A percentile compares a stretch with the other conserved stretches of the same genome.
These are phyloP conservation scores for Eledona agricola DNA, from an alignment of 2,888 invertebrate genomes.

Conservation along the genomic window DNA sequence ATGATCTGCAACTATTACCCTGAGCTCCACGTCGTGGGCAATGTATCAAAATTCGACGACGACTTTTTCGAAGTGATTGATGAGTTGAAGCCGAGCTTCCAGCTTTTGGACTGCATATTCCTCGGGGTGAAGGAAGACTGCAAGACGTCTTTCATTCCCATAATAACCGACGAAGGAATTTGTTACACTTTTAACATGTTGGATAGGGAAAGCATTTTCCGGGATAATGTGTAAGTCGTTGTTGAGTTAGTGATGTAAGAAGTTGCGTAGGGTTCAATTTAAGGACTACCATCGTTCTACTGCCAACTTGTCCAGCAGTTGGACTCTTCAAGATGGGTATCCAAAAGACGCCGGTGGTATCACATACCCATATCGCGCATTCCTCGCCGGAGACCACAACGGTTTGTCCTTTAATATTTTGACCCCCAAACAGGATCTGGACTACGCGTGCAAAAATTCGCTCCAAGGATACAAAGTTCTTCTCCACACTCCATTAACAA, in stretches of 20 bases:
- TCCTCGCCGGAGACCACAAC: slow-evolving; percentile 69
- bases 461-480: slow-evolving; percentile 58
- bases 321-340: slow-evolving; percentile 61
- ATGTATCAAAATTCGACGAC: slow-evolving; percentile 64
- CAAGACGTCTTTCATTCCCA: slow-evolving; percentile 67
- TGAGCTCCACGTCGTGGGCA: slow-evolving; percentile 53
- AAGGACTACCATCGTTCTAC: slow-evolving; percentile 1
- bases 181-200: slow-evolving; percentile 77
- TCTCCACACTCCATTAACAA: slow-evolving; percentile 72
- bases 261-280: slow-evolving; percentile 7
- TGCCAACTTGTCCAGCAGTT: background rate
- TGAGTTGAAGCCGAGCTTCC: slow-evolving; percentile 32
- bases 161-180: slow-evolving; percentile 75
- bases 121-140: slow-evolving; percentile 56
- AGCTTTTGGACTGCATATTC: slow-evolving; percentile 29
- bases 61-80: slow-evolving; percentile 41
- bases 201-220: slow-evolving; percentile 67
- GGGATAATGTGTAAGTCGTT: slow-evolving; percentile 63
- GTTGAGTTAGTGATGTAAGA: background rate
- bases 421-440: slow-evolving; percentile 40
- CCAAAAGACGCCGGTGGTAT: slow-evolving; percentile 62
- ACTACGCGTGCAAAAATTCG: slow-evolving; percentile 45
- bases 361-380: slow-evolving; percentile 72
- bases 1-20: slow-evolving; percentile 65
- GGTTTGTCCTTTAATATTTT: slow-evolving; percentile 41